Evolutionary conservation across 2,888 invertebrate species (phyloP).

Genomic region (Bursaphelenchus okinawaensis): DNA sequence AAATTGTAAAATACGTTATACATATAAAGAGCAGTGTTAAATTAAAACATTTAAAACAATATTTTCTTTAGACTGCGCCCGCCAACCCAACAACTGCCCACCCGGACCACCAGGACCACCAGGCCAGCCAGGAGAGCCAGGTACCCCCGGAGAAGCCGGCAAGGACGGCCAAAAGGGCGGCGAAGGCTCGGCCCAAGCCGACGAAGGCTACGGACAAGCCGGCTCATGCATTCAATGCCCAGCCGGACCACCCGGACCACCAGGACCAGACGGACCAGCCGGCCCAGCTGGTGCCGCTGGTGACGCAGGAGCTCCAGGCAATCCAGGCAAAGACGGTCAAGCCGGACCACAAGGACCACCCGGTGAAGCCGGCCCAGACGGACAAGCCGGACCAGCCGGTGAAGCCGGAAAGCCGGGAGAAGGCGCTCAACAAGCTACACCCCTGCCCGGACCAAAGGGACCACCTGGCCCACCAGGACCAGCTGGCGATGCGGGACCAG

Average conservation of each 20-base stretch:
- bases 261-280: conserved; percentile 38
- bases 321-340: conserved; percentile 13
- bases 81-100: neutral
- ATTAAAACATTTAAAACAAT: neutral
- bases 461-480: conserved; percentile 6
- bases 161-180: conserved; percentile 16
- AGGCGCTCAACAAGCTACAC: conserved; percentile 9
- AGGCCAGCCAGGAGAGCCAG: conserved; percentile 32
- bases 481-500: conserved; percentile 19
- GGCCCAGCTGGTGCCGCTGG: conserved; percentile 34
- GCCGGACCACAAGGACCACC: conserved; percentile 36
- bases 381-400: conserved; percentile 5
- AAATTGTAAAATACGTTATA: too few species aligned
- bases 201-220: neutral
- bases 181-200: neutral
- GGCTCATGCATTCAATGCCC: conserved; percentile 36
- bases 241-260: conserved; percentile 42
- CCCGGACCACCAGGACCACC: conserved; percentile 10
- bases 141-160: conserved; percentile 16
- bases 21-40: too few species aligned
- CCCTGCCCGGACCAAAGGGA: conserved; percentile 12
- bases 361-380: conserved; percentile 28
- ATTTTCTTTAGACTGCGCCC: neutral
- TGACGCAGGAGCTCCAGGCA: conserved; percentile 19
- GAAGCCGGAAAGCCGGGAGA: neutral